Evolutionary conservation across 2,888 invertebrate genomes (phyloP).

Genomic region (Heliconius ismenius): DNA sequence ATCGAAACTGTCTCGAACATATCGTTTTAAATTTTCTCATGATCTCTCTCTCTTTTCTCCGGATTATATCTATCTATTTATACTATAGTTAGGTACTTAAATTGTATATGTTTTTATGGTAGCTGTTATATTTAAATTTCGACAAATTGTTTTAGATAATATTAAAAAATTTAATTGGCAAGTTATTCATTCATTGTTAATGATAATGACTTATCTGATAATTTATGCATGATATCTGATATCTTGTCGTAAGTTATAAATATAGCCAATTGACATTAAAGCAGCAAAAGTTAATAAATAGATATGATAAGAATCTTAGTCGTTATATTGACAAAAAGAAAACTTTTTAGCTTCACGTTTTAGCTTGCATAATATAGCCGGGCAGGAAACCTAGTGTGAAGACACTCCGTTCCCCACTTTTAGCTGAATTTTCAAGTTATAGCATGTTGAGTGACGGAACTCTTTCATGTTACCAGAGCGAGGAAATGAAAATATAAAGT

Average conservation of each 20-base stretch:
- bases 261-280: not conserved
- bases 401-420: too few relatives aligned
- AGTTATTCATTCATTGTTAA: not conserved
- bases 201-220: not conserved
- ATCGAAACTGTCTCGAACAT: conserved; percentile 17
- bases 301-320: not conserved
- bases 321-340: not conserved
- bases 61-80: not conserved
- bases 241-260: not conserved
- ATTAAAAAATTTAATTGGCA: too few relatives aligned
- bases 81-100: not conserved
- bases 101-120: not conserved
- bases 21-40: conserved; percentile 16
- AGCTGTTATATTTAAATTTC: not conserved
- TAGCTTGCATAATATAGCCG: too few relatives aligned
- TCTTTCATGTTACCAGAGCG: too few relatives aligned
- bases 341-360: too few relatives aligned
- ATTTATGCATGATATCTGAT: not conserved
- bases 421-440: too few relatives aligned
- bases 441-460: too few relatives aligned
- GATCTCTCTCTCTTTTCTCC: too few relatives aligned
- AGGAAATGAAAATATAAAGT: too few relatives aligned
- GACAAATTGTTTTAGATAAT: not conserved
- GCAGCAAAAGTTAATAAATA: not conserved
- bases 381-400: too few relatives aligned